Percentiles rank a stretch among this genome's conserved stretches.
Evolutionary conservation across 2,113 vertebrate genomes (phyloP).

Genomic region (Butastur rufipennis): DNA sequence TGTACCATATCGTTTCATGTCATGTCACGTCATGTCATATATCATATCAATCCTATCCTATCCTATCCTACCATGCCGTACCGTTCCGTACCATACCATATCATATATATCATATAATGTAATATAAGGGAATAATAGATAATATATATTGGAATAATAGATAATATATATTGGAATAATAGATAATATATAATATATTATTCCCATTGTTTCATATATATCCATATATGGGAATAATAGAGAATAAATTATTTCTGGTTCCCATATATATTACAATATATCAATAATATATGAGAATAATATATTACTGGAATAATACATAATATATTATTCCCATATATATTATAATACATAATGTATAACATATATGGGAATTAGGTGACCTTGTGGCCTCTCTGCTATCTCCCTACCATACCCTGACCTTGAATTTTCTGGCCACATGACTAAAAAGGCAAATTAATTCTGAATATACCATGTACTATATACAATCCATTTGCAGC

Average conservation of each 20-base stretch:
- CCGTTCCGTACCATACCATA: background rate
- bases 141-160: background rate
- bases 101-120: background rate
- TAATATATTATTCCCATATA: background rate
- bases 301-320: background rate
- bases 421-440: background rate
- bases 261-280: background rate
- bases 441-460: background rate
- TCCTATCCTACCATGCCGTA: no score
- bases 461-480: background rate
- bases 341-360: no score
- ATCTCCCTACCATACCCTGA: background rate
- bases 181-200: no score
- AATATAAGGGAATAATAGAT: background rate
- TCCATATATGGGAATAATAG: background rate
- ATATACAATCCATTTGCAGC: rapidly evolving
- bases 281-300: background rate
- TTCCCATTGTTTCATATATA: background rate
- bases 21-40: background rate
- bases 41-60: no score
- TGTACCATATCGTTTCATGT: background rate
- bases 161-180: background rate
- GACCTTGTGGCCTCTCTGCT: background rate
- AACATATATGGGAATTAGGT: background rate
- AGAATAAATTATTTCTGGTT: background rate